Evolutionary conservation across 2,888 invertebrate genomes (phyloP), one percentile per base, ranked within the genome.

Genomic region (Alsophila aescularia): DNA sequence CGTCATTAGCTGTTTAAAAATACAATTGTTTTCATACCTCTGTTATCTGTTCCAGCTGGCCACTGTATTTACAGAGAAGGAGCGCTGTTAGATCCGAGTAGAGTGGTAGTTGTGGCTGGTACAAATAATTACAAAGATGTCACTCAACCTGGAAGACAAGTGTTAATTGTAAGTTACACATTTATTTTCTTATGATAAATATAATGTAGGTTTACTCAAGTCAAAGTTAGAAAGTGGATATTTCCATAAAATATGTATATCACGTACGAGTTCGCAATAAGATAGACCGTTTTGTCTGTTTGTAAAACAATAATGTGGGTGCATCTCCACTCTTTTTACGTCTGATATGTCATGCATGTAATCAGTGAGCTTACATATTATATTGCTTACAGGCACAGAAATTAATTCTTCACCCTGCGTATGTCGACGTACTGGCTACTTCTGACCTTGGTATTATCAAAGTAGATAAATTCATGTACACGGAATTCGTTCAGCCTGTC

Each of bases 361-460:
- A 18, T 18, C 3, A 18, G 18, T 18, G 5, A 18, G 18, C 5
- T 31, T 31, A 12, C 15, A 12, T 13, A 14, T 31, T 12, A 9
- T 21, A 32, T 63, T 14, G n/a, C 41, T 80, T 78, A 16, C 68
- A 90, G 90, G 85, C 85, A 10, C 52, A 73, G 42, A 66, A 79
- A 65, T 69, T 88, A 18, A 74, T 89, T 8, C 61, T 89, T 1
- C 88, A 90, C 59, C 90, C 90, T 24, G 81, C 77, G 14, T 90
- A 84, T 62, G 62, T 55, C 7, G 67, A 69, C 21, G 62, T 57
- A 0, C 52, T 69, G 2, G 73, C 90, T 1, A 87, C 87, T 0
- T 77, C 87, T n/a, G 90, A 90, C 62, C 54, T 90, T 24, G 89
- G 88, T 29, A 77, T 90, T n/a, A 75, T 90, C 16, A 83, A 76